Evolutionary conservation across 2,113 vertebrate genomes (phyloP).

Genomic region (Sphaerodactylus townsendi): DNA sequence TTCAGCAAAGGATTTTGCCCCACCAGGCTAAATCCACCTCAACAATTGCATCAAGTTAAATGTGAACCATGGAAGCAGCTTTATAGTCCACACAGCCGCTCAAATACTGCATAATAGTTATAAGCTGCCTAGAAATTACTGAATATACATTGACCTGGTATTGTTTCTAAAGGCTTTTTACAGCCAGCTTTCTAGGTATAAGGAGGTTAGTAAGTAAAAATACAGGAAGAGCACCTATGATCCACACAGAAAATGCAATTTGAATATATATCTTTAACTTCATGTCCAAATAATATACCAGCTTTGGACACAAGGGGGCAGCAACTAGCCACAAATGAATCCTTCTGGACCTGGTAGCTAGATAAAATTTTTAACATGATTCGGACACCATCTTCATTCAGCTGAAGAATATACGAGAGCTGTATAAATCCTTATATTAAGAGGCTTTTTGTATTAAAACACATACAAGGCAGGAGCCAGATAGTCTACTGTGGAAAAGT

Average conservation of each 20-base stretch:
- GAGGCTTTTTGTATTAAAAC: neutral
- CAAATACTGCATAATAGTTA: conserved; percentile 4
- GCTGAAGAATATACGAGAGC: neutral
- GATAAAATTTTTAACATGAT: neutral
- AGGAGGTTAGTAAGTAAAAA: conserved; percentile 22
- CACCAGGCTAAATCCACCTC: neutral
- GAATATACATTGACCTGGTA: conserved; percentile 7
- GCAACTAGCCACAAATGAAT: neutral
- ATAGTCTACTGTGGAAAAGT: rapidly evolving
- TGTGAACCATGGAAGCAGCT: neutral
- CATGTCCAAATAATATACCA: neutral
- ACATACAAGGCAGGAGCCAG: conserved; percentile 2
- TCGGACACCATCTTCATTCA: neutral
- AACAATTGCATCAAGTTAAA: neutral
- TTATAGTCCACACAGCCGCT: neutral
- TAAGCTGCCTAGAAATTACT: neutral
- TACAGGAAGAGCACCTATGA: neutral
- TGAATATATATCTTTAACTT: neutral
- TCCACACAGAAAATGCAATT: neutral
- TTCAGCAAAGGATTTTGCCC: neutral
- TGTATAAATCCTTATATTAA: neutral
- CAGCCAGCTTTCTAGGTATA: neutral
- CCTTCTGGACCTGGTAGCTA: neutral
- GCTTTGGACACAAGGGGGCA: conserved; percentile 47
- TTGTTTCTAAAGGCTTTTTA: neutral